phyloP scores from a whole-genome alignment of 2,888 invertebrate genomes.

The Ptychoptera contaminata region DNA sequence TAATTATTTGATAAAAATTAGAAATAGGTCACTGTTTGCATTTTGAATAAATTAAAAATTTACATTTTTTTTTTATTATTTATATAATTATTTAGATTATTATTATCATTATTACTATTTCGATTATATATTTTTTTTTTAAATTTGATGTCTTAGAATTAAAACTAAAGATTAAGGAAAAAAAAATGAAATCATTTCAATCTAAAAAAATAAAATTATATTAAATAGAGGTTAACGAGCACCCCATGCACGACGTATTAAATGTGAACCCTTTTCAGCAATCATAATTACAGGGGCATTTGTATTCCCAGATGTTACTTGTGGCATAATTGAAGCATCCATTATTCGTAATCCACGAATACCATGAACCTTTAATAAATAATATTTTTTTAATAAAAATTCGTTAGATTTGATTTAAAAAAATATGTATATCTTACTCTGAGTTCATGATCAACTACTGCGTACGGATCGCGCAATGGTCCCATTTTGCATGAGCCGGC shows the following conservation, averaged over 20 bases:
- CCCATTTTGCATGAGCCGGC: constrained; percentile 76
- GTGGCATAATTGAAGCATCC: constrained; percentile 68
- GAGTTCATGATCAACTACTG: constrained; percentile 57
- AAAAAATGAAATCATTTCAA: not conserved
- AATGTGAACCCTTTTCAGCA: constrained; percentile 46
- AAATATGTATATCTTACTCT: constrained; percentile 15
- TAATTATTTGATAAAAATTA: too few species aligned
- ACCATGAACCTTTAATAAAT: constrained; percentile 43
- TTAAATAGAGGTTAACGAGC: constrained; percentile 10
- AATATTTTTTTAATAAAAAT: constrained; percentile 23
- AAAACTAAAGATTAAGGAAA: too few species aligned
- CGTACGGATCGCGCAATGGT: constrained; percentile 47
- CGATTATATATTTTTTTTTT: too few species aligned
- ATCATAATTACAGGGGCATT: constrained; percentile 68
- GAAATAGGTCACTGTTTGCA: too few species aligned
- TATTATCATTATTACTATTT: too few species aligned
- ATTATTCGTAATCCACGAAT: constrained; percentile 52
- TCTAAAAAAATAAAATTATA: not conserved
- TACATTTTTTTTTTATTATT: too few species aligned
- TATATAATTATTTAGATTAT: too few species aligned
- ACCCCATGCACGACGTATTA: constrained; percentile 29
- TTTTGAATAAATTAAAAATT: too few species aligned
- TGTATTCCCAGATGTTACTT: constrained; percentile 59
- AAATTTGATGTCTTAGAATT: too few species aligned
- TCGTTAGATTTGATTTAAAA: not conserved